Conservation (phyloP, 2,888 invertebrate genomes). For the Sarcophaga variegata region DNA sequence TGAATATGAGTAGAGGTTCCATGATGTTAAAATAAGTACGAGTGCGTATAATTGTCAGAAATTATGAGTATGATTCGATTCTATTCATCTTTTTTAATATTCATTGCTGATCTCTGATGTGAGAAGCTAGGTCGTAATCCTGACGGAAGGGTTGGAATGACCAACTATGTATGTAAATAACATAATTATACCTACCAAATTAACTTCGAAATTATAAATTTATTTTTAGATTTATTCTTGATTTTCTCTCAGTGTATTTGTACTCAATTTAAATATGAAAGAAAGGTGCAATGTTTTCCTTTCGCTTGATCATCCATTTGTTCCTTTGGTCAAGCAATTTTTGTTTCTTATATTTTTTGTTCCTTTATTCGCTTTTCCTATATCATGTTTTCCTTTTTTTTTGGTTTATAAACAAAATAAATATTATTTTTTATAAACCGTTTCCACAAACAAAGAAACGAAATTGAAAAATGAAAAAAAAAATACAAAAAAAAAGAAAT, state of each 20-base stretch:
- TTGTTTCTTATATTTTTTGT: conserved; percentile 19
- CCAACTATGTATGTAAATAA: no score
- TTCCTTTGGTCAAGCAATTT: conserved; percentile 61
- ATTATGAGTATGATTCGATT: no score
- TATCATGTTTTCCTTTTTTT: conserved; percentile 32
- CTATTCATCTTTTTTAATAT: no score
- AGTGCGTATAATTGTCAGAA: no score
- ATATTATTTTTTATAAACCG: conserved; percentile 57
- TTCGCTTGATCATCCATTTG: conserved; percentile 56
- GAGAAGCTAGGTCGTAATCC: no score
- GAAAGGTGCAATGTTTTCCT: conserved; percentile 50
- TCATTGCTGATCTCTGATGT: no score
- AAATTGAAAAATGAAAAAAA: neutral
- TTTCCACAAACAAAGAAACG: conserved; percentile 30
- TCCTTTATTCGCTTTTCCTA: conserved; percentile 44
- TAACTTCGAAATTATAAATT: no score
- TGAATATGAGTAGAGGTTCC: no score
- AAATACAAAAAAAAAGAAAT: conserved; percentile 32
- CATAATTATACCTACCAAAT: no score
- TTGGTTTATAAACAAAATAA: neutral
- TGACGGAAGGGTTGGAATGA: no score
- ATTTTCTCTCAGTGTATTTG: conserved; percentile 34
- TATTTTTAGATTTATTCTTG: no score
- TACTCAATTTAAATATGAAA: conserved; percentile 28
- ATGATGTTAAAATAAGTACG: no score